Evolutionary conservation across 2,797 vertebrate genomes (phyloP).

Genomic region (Rousettus madagascariensis): DNA sequence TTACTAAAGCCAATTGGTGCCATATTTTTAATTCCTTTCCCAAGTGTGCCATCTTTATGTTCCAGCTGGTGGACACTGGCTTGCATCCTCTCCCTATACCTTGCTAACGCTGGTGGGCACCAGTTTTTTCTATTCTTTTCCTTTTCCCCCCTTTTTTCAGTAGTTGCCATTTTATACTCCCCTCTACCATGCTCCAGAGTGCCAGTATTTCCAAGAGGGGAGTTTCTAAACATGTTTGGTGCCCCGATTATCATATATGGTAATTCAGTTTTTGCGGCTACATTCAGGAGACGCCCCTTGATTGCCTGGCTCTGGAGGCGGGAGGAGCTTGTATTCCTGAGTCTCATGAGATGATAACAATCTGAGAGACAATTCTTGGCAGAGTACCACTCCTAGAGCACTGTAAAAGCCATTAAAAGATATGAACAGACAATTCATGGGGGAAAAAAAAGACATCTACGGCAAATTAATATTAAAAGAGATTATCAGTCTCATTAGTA

Average conservation of each 20-base stretch:
- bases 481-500: background rate
- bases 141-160: background rate
- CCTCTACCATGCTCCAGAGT: background rate
- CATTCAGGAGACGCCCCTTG: background rate
- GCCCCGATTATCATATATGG: background rate
- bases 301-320: background rate
- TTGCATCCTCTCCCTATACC: background rate
- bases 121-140: background rate
- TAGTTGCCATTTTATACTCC: background rate
- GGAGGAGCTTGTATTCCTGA: background rate
- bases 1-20: background rate
- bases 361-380: background rate
- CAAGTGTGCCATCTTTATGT: too few species aligned
- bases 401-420: background rate
- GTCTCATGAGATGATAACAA: background rate
- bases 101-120: background rate
- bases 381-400: background rate
- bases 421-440: background rate
- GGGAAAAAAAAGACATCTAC: background rate
- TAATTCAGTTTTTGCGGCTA: background rate
- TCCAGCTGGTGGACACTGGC: too few species aligned
- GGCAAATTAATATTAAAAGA: constrained; percentile 2
- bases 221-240: background rate
- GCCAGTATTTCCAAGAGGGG: background rate
- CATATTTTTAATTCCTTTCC: background rate